Evolutionary conservation across 92 coral and sea anemone genomes (phyloP), one percentile per base, ranked within the genome.

Genomic region (Palythoa grandiflora): DNA sequence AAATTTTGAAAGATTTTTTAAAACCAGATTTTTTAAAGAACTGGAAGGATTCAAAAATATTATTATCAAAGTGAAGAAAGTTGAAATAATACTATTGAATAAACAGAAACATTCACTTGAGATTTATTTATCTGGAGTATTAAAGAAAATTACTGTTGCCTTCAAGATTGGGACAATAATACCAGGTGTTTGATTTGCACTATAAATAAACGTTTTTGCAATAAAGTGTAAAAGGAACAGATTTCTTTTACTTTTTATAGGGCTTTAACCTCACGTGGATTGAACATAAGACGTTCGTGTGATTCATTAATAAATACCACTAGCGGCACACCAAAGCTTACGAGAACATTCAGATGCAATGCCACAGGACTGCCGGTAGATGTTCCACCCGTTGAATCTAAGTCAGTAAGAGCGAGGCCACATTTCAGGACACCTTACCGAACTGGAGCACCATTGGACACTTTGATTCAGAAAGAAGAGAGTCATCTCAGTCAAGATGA

Each of bases 381-480:
- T 65, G 1, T 50, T 68, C 44, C 85, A n/a, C 39, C 12, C 21
- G 6, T 38, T 15, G 44, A 68, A 65, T 19, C 5, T 17, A 65
- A 40, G 85, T 2, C 72, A 39, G 59, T 19, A 19, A 81, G 21
- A 13, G 86, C 61, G 9, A 81, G 86, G 75, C 86, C 86, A n/a
- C 86, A 81, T 66, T 81, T 81, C 39, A 81, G 86, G 61, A 81
- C 76, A 35, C 86, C 86, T 5, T 81, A 65, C 40, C 75, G 86
- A 5, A 20, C 75, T n/a, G 86, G 86, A 66, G 12, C 61, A 44
- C 86, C 60, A 14, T 6, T 35, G 71, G 76, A 48, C 21, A 54
- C 9, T 53, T 47, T 53, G 20, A 35, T 53, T 19, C 48, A 36
- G n/a, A 53, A 14, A 8, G 60, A 20, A 48, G 60, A 66, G 11